A percentile compares a stretch with the other conserved stretches of the same genome.
Conservation (phyloP, 2,113 vertebrate genomes). For the Forbesichthys agassizii region DNA sequence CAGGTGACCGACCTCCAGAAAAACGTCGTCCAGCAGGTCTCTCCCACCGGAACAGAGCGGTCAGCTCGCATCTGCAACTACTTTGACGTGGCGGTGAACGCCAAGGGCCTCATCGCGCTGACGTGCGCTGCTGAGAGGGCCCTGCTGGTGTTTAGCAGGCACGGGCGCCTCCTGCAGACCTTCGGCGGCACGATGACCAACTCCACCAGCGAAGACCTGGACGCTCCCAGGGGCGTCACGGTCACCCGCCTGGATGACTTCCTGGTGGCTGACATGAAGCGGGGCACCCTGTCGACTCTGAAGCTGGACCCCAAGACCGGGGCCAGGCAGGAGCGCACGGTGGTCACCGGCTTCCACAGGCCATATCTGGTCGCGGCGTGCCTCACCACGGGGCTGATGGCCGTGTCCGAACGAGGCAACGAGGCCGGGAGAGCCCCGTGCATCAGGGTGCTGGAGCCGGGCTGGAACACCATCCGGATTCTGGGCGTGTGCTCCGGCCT, state of each 20-base stretch:
- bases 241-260: slow-evolving; percentile 74
- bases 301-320: slow-evolving; percentile 74
- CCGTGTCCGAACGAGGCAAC: slow-evolving; percentile 78
- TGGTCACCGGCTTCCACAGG: slow-evolving; percentile 76
- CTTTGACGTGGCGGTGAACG: slow-evolving; percentile 81
- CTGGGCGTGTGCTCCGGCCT: slow-evolving; percentile 75
- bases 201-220: slow-evolving; percentile 68
- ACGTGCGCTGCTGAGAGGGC: slow-evolving; percentile 76
- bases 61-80: slow-evolving; percentile 74
- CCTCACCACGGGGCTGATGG: slow-evolving; percentile 72
- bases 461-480: slow-evolving; percentile 76
- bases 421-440: slow-evolving; percentile 76
- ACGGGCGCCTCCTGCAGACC: slow-evolving; percentile 78
- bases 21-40: slow-evolving; percentile 78
- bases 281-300: slow-evolving; percentile 73
- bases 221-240: slow-evolving; percentile 78
- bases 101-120: slow-evolving; percentile 78
- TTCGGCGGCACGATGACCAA: slow-evolving; percentile 71
- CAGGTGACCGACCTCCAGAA: slow-evolving; percentile 77
- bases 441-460: slow-evolving; percentile 78
- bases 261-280: slow-evolving; percentile 79
- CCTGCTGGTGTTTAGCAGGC: slow-evolving; percentile 77
- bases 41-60: slow-evolving; percentile 57
- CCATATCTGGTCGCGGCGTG: slow-evolving; percentile 79
- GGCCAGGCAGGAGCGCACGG: slow-evolving; percentile 67